Evolutionary conservation across 1,140 invertebrate species (phyloP), one percentile per base, ranked within the genome.

Genomic region (Megalopta genalis): DNA sequence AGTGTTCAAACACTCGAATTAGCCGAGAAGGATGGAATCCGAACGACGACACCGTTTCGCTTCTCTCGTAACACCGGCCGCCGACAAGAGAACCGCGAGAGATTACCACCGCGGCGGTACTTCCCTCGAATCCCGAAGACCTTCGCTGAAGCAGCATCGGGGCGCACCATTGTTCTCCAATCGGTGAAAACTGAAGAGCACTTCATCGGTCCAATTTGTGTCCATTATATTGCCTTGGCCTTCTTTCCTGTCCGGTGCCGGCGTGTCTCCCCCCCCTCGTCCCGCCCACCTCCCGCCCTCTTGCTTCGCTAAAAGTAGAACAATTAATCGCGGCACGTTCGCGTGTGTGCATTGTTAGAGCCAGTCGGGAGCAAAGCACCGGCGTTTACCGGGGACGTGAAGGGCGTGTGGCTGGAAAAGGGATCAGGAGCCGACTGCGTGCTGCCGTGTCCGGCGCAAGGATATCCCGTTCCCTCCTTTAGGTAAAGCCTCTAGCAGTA

Each of bases 231-330:
- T 66, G 63, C 77, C 62, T 79, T 74, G 77, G 62, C 69, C 71
- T 79, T 74, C 37, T 79, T 74, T 74, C 49, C 54, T 57, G 54
- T 52, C 32, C 70, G 49, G 69, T 37, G n/a, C 95, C 88, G 94
- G 94, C 64, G 94, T 94, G 95, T 94, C 72, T 95, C 96, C 21
- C 16, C 72, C 95, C 96, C 21, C 16, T 23, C n/a, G n/a, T n/a
- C n/a, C n/a, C n/a, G n/a, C n/a, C n/a, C n/a, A n/a, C n/a, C n/a
- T n/a, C n/a, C n/a, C n/a, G n/a, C 90, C 96, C 96, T 85, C 93
- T 95, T 82, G 95, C 95, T 27, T n/a, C 52, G n/a, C 21, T 46
- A 32, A 71, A 75, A 59, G 66, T 69, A 37, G 62, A 59, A 69
- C 64, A 39, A 85, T 81, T 71, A 65, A 81, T 72, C 75, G 63